Base-by-base conservation (phyloP, 2,888 invertebrate species). In the Lasioglossum vierecki region DNA sequence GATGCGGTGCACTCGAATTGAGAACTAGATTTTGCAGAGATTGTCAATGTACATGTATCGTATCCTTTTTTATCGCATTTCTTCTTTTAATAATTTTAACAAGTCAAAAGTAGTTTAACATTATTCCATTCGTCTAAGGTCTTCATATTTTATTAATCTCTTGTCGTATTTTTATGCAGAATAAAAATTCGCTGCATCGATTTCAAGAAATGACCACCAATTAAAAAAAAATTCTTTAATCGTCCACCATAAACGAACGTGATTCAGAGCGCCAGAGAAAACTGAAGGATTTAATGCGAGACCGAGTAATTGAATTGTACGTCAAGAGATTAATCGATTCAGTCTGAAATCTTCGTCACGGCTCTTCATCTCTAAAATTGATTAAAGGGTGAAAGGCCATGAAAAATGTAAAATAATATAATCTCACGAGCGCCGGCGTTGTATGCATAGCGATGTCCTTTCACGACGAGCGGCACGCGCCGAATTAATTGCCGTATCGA, bases 401-500 rank as follows among this genome's bases (percentile, higher is more conserved):
- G 13, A 5, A 15, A 60, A 60, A 26, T 26, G 26, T 13, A 26
- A 26, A 60, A 60, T 60, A 60, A 26, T 26, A 26, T 26, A 60
- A 60, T 60, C 13, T 15, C 30, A 2, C 68, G 41, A 73, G 15
- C 22, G 0, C 13, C 18, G n/a, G 2, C 44, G 26, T 30, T 22
- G 75, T 71, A 30, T 18, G 66, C 66, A 18, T 8, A 35, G 35
- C 63, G 63, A 18, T 35, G 73, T 35, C 76, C 76, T 71, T 74
- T 71, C 79, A 30, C 74, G 18, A 53, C 26, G 49, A 70, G 73
- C 80, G 53, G 26, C 78, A 13, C 74, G 76, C 39, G 39, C 44
- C 76, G 79, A 80, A 89, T 88, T 87, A 88, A 87, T 87, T 80
- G 83, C 77, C 83, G 82, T 82, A 53, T 73, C 78, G 44, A n/a